These are phyloP conservation scores for Tadarida brasiliensis DNA, from an alignment of 2,797 vertebrate genomes.

Conservation along the genomic window DNA sequence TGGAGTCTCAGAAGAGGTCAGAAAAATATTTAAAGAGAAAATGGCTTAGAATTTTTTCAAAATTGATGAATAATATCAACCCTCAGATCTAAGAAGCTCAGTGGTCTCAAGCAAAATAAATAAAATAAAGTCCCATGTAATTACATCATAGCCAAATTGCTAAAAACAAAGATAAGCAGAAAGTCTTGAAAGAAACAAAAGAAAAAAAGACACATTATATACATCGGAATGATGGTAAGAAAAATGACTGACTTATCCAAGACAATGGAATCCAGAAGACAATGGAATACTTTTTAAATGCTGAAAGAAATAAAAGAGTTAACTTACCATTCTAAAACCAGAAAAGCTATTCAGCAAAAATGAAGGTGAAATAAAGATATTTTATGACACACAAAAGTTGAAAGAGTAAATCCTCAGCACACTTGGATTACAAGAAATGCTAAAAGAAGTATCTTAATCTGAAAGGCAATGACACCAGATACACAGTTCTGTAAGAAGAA, in stretches of 20 bases:
- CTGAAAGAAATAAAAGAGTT: too few relatives aligned
- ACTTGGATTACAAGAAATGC: too few relatives aligned
- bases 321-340: too few relatives aligned
- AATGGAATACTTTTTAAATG: too few relatives aligned
- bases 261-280: neutral
- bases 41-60: neutral
- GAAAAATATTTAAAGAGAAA: conserved; percentile 13
- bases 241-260: neutral
- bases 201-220: neutral
- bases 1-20: neutral
- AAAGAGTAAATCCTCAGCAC: too few relatives aligned
- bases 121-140: neutral
- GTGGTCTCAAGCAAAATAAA: neutral
- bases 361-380: too few relatives aligned
- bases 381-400: too few relatives aligned
- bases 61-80: neutral
- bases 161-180: conserved; percentile 4
- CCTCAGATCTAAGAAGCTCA: neutral
- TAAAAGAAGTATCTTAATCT: neutral
- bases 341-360: too few relatives aligned
- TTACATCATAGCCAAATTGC: neutral
- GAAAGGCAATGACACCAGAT: neutral
- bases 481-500: neutral
- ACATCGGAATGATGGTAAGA: neutral
- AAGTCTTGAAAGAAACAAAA: neutral